Conservation (phyloP, 2,888 invertebrate species). For the Agriopis marginaria region DNA sequence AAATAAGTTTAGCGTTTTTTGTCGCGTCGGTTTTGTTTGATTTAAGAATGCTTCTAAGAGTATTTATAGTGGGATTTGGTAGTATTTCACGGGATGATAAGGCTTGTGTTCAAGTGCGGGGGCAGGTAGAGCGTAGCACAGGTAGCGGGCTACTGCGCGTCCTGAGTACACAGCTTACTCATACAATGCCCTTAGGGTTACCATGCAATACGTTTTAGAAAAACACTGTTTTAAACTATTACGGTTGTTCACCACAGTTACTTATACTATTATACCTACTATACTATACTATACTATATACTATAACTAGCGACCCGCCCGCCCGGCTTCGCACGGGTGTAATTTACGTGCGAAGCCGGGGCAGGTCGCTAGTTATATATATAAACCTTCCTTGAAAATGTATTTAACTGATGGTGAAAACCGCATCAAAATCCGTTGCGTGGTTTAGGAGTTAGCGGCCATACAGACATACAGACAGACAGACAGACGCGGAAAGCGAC, state of each 20-base stretch:
- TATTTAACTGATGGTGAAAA: no score
- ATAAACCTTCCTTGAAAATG: no score
- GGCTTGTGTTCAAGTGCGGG: slow-evolving; percentile 62
- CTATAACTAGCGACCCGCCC: no score
- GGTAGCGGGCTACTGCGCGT: slow-evolving; percentile 79
- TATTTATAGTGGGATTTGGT: slow-evolving; percentile 72
- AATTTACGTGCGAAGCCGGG: no score
- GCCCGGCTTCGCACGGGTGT: no score
- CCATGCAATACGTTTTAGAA: slow-evolving; percentile 19
- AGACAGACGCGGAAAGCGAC: no score
- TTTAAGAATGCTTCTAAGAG: slow-evolving; percentile 65
- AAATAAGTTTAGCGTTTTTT: slow-evolving; percentile 53
- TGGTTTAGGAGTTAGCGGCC: no score
- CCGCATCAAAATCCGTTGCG: no score
- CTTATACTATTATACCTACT: no score
- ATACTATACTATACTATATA: no score
- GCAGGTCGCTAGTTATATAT: no score
- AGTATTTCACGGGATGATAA: slow-evolving; percentile 79
- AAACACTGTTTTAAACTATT: neutral
- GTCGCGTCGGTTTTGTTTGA: slow-evolving; percentile 68
- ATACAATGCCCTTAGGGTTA: slow-evolving; percentile 53
- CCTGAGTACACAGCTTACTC: slow-evolving; percentile 78
- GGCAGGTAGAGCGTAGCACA: slow-evolving; percentile 80
- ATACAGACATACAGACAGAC: no score
- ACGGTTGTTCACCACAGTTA: neutral